phyloP scores from a whole-genome alignment of 1,140 invertebrate genomes.

The Hyles vespertilio region DNA sequence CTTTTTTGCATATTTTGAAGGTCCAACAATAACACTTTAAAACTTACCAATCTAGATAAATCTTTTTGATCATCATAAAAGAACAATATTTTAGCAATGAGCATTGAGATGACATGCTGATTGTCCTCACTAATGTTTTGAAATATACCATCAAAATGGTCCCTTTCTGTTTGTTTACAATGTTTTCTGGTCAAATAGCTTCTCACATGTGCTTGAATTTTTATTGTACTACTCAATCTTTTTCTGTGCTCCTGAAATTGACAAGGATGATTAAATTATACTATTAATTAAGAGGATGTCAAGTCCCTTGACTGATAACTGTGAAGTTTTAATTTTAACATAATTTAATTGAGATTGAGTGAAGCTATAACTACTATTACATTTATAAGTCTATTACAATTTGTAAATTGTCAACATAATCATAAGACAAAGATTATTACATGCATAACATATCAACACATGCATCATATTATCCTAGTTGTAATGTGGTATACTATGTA shows the following conservation, averaged over 20 bases:
- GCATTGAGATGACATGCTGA: constrained; percentile 70
- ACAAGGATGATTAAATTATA: constrained; percentile 1
- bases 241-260: constrained; percentile 79
- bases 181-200: constrained; percentile 83
- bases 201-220: constrained; percentile 87
- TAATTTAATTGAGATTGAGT: too few species aligned
- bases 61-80: constrained; percentile 86
- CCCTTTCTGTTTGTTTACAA: constrained; percentile 80
- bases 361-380: too few species aligned
- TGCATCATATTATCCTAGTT: neutral
- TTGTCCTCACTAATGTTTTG: constrained; percentile 70
- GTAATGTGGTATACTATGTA: too few species aligned
- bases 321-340: too few species aligned
- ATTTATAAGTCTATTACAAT: too few species aligned
- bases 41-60: constrained; percentile 81
- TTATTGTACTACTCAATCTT: constrained; percentile 81
- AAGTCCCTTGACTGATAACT: too few species aligned
- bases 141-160: constrained; percentile 81
- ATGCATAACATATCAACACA: too few species aligned
- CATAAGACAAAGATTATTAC: too few species aligned
- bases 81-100: constrained; percentile 82
- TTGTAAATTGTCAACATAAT: too few species aligned
- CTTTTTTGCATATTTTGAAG: too few species aligned
- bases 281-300: neutral
- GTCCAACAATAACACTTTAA: constrained; percentile 1